phyloP scores from a whole-genome alignment of 30 jellyfish, hydroid and myxozoan species.

The Mastigias papua region DNA sequence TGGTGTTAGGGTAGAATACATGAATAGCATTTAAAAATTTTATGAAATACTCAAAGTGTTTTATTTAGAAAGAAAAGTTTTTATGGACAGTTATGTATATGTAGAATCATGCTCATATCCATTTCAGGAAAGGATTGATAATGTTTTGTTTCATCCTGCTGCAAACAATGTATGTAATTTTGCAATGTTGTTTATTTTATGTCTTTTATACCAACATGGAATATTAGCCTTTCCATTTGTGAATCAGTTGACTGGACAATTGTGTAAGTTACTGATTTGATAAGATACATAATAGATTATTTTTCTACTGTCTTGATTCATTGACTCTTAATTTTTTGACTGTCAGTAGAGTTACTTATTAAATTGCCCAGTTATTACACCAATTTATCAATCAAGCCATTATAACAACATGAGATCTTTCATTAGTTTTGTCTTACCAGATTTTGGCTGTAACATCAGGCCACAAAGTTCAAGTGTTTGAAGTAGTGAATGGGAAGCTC shows the following conservation, averaged over 20 bases:
- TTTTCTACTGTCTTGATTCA: not conserved
- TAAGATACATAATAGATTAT: no score
- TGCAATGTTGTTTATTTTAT: no score
- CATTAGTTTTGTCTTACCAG: not conserved
- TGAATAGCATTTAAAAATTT: no score
- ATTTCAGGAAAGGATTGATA: constrained; percentile 83
- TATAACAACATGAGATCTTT: not conserved
- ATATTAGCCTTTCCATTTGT: not conserved
- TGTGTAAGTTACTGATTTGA: not conserved
- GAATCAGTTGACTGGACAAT: not conserved
- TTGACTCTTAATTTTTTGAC: no score
- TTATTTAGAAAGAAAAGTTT: no score
- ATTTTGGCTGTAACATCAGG: constrained; percentile 63
- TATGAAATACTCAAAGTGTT: no score
- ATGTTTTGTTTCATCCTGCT: constrained; percentile 80
- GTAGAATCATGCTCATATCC: not conserved
- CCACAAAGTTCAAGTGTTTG: constrained; percentile 41
- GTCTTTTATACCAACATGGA: no score
- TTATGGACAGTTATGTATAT: no score
- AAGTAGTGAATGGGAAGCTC: constrained; percentile 12
- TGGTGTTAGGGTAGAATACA: no score
- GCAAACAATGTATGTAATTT: constrained; percentile 84
- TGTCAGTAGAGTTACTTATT: no score
- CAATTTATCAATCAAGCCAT: not conserved
- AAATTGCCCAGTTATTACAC: not conserved